These are phyloP conservation scores for Cherax destructor DNA, from an alignment of 1,140 invertebrate genomes.

Conservation along the genomic window DNA sequence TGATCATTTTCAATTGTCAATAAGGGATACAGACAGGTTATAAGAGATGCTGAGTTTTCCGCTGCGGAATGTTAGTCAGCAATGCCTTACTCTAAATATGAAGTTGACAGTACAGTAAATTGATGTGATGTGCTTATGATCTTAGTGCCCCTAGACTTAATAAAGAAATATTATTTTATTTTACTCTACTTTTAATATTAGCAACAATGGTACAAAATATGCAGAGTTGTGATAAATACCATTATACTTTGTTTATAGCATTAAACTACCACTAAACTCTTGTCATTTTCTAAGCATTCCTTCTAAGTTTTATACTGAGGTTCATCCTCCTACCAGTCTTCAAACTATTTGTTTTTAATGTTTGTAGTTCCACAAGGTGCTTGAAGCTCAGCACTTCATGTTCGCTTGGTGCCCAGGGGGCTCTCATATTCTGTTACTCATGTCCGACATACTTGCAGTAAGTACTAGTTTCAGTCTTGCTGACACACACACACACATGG, in stretches of 20 bases:
- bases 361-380: no score
- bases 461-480: background rate
- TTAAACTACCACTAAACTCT: background rate
- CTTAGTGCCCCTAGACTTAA: background rate
- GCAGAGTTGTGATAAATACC: constrained; percentile 3
- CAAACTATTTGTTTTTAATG: background rate
- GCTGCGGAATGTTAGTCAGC: background rate
- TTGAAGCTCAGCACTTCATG: no score
- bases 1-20: background rate
- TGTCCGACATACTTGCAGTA: background rate
- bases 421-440: no score
- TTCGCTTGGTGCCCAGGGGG: no score
- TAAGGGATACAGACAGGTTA: background rate
- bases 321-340: background rate
- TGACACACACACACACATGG: no score
- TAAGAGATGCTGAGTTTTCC: background rate
- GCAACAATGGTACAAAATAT: constrained; percentile 7
- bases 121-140: background rate
- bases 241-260: background rate
- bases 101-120: background rate
- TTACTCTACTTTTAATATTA: constrained; percentile 1
- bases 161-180: background rate
- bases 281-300: background rate
- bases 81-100: background rate
- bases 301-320: background rate